Evolutionary conservation across 2,888 invertebrate genomes (phyloP), one percentile per base, ranked within the genome.

Genomic region (Cinara cedri): DNA sequence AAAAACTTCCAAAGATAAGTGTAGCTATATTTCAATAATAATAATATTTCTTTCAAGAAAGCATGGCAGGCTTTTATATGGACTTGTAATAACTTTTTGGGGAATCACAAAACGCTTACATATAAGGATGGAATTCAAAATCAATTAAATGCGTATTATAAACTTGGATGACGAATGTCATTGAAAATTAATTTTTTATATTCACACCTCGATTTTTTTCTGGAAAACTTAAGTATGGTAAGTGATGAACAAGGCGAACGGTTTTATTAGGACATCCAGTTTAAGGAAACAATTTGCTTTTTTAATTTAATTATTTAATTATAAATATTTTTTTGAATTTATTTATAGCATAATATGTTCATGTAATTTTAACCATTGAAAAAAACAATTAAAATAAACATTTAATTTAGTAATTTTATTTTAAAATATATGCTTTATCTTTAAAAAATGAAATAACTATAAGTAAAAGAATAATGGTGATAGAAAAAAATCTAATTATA

Each of bases 221-320:
- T 9, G 16, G 1, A 16, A 65, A 60, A 60, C 16, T 16, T 84
- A 65, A 85, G 84, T 66, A 83, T 81, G 66, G 82, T 84, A 51
- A 85, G 84, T 81, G 85, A 85, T 80, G 84, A 86, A 80, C 85
- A 85, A 51, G 84, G 84, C 24, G 85, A 86, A 83, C 81, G 85
- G 44, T 86, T 86, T 81, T 85, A 86, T 82, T 85, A 85, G 81
- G 85, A 86, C 74, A 83, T 85, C 57, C 51, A 72, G 24, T 49
- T 19, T 26, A 78, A 72, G 70, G 55, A 72, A 54, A 54, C 16
- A 14, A 46, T 70, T 44, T 72, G 72, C 51, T 55, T 49, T 63
- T 63, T 63, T 44, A 44, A 63, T 63, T 21, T 19, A 63, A 42
- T 13, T 21, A 63, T 44, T 44, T 63, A 8, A 19, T 63, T 63